phyloP scores from a whole-genome alignment of 2,888 invertebrate species.

The Macrophya annulata region DNA sequence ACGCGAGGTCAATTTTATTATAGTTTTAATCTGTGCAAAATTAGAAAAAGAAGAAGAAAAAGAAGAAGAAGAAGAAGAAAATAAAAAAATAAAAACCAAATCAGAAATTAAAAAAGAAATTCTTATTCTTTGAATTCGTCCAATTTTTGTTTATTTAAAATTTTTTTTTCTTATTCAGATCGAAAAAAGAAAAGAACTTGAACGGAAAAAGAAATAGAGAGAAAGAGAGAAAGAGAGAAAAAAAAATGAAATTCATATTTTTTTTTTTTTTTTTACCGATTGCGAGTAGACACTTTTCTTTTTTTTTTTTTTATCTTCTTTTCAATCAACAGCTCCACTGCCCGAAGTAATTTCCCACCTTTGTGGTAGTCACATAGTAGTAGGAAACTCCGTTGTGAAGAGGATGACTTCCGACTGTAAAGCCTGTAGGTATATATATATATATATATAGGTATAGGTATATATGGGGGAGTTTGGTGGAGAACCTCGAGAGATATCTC shows the following conservation, averaged over 20 bases:
- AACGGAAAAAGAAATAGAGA: not conserved
- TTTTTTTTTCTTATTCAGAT: too few relatives aligned
- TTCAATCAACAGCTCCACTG: conserved; percentile 32
- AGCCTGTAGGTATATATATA: not conserved
- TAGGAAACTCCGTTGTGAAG: conserved; percentile 1
- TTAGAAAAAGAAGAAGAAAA: not conserved
- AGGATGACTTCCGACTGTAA: conserved; percentile 22
- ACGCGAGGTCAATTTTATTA: conserved; percentile 36
- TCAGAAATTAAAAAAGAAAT: too few relatives aligned
- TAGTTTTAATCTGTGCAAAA: not conserved
- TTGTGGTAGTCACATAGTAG: conserved; percentile 7
- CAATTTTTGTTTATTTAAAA: too few relatives aligned
- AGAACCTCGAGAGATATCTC: conserved; percentile 11
- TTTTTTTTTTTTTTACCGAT: not conserved
- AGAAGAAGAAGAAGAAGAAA: too few relatives aligned
- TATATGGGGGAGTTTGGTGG: not conserved
- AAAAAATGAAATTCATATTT: not conserved
- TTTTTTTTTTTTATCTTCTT: not conserved
- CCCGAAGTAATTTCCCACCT: conserved; percentile 39
- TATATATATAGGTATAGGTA: not conserved
- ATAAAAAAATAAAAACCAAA: too few relatives aligned
- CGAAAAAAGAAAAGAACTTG: not conserved
- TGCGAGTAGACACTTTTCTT: not conserved
- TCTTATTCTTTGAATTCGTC: too few relatives aligned
- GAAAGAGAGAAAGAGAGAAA: not conserved